Evolutionary conservation across 2,113 vertebrate species (phyloP).

Genomic region (Odobenus rosmarus): DNA sequence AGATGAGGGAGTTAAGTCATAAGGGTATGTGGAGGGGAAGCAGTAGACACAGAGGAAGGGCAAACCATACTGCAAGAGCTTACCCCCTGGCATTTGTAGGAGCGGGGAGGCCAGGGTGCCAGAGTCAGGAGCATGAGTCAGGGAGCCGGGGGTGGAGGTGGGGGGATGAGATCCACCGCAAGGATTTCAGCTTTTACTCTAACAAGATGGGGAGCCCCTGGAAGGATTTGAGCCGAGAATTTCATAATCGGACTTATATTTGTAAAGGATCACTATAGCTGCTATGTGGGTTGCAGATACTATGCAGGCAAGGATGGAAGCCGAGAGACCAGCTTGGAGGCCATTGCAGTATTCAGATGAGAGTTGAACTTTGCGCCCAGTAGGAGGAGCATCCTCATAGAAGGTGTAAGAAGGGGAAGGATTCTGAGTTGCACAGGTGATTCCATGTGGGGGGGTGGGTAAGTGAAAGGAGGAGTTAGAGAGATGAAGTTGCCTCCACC

Average conservation of each 20-base stretch:
- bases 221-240: not conserved
- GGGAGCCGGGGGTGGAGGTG: not conserved
- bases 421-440: not conserved
- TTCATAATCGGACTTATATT: not conserved
- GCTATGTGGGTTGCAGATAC: not conserved
- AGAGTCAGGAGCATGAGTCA: not conserved
- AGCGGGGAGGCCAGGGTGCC: not conserved
- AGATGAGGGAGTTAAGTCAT: not conserved
- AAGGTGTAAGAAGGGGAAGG: not conserved
- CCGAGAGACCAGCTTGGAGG: not conserved
- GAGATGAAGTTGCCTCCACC: not conserved
- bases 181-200: not conserved
- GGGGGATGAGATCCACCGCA: not conserved
- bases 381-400: not conserved
- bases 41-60: not conserved
- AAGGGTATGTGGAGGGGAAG: fast-evolving
- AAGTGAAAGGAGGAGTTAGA: not conserved
- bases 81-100: not conserved
- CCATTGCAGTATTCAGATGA: not conserved
- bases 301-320: not conserved
- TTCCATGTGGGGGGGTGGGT: not conserved
- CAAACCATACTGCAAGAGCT: not conserved
- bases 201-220: not conserved
- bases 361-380: not conserved
- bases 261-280: not conserved